Evolutionary conservation across 2,113 vertebrate species (phyloP), one percentile per base, ranked within the genome.

Genomic region (Sorex araneus): DNA sequence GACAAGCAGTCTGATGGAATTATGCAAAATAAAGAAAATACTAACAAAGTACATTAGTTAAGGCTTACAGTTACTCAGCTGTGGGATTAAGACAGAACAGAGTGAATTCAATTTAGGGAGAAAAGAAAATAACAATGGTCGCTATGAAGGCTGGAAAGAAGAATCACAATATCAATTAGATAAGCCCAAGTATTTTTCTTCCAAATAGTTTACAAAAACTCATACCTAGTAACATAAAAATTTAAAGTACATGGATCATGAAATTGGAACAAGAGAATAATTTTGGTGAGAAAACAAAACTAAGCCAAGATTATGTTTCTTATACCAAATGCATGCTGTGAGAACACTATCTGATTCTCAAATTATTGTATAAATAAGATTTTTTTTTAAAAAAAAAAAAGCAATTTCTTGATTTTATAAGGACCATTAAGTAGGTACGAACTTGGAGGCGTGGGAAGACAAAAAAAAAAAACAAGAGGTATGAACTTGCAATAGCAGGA

Each of bases 131-230:
- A 69, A 47, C 15, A 47, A 47, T 27, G 71, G 32, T 30, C 9
- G 0, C 21, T 21, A 60, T 5, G 4, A 74, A 88, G 23, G 57
- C 32, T 45, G 73, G 40, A 57, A 69, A 90, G 69, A 2, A 28
- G 34, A 76, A 82, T 25, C 34, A 70, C 50, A 54, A 21, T 30
- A 60, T 77, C 30, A 5, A 40, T 66, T 86, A 89, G 8, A 75
- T 57, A 21, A 82, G 2, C 28, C 45, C n/a, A 75, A 84, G 27
- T 45, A 81, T 76, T 54, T 23, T 84, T 90, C 25, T 87, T 84
- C 54, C 71, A 90, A 90, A 90, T 78, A 91, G 78, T 80, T 93
- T 50, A 74, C 3, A 84, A 93, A 91, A 69, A 70, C 87, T 87
- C 15, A 70, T 82, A 73, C 8, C n/a, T 18, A 32, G 67, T 76